Percentiles rank a stretch among this genome's conserved stretches.
These are phyloP conservation scores for Phrynocephalus vlangalii DNA, from an alignment of 2,797 vertebrate species.

Conservation along the genomic window DNA sequence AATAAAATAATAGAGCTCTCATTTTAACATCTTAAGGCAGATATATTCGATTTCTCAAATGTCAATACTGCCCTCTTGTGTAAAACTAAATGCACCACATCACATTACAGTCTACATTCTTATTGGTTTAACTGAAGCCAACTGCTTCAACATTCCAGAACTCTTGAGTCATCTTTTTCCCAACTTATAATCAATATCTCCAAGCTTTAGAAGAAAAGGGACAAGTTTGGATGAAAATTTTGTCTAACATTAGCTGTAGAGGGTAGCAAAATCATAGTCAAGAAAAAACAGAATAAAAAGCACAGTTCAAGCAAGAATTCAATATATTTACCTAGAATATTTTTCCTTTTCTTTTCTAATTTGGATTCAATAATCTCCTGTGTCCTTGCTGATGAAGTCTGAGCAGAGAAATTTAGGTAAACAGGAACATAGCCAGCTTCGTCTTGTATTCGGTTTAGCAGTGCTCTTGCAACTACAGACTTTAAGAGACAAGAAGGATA, in stretches of 20 bases:
- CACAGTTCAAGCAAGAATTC: slow-evolving; percentile 33
- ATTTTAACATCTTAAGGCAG: neutral
- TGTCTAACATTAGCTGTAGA: neutral
- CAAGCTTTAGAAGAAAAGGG: neutral
- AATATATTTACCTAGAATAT: slow-evolving; percentile 80
- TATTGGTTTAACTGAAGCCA: neutral
- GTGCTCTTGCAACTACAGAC: slow-evolving; percentile 85
- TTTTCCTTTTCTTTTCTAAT: slow-evolving; percentile 88
- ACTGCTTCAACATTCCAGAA: neutral
- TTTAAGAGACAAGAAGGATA: slow-evolving; percentile 57
- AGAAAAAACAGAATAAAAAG: neutral
- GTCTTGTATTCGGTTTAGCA: slow-evolving; percentile 86
- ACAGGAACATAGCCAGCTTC: slow-evolving; percentile 82
- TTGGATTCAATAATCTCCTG: slow-evolving; percentile 92
- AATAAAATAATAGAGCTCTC: neutral
- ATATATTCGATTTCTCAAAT: neutral
- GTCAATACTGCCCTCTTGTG: slow-evolving; percentile 26
- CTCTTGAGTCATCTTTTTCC: neutral
- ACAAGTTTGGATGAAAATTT: neutral
- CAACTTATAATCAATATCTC: neutral
- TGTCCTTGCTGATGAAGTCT: slow-evolving; percentile 85
- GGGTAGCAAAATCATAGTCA: neutral
- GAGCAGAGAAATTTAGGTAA: slow-evolving; percentile 89
- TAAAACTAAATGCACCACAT: slow-evolving; percentile 13
- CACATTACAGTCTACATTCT: neutral